Conservation (phyloP, 92 coral and sea anemone species). For the Chrysogorgia sp. region DNA sequence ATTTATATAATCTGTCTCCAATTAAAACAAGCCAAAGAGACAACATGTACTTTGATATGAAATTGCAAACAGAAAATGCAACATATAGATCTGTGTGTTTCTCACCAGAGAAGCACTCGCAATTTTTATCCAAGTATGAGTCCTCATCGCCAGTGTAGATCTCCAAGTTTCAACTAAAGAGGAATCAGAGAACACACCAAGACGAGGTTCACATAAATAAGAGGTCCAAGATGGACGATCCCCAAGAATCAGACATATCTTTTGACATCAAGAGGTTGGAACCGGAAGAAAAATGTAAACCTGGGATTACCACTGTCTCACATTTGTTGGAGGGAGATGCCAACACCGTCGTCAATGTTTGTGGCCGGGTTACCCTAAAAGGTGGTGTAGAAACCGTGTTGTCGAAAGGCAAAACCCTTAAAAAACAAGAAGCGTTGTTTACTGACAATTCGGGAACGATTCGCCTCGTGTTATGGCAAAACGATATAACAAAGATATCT, state of each 20-base stretch:
- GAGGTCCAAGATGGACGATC: slow-evolving; percentile 31
- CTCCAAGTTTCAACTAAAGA: slow-evolving; percentile 14
- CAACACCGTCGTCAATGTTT: slow-evolving; percentile 46
- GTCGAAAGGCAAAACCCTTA: too few species aligned
- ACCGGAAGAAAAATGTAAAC: slow-evolving; percentile 6
- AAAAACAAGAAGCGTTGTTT: too few species aligned
- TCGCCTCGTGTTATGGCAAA: too few species aligned
- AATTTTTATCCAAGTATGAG: slow-evolving; percentile 15
- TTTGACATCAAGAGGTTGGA: slow-evolving; percentile 8
- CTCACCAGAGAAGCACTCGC: slow-evolving; percentile 28
- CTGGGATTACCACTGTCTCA: not conserved
- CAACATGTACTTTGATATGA: slow-evolving; percentile 43
- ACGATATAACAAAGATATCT: slow-evolving; percentile 46
- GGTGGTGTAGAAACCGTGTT: too few species aligned
- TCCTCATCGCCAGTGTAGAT: slow-evolving; percentile 42
- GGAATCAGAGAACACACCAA: slow-evolving; percentile 7
- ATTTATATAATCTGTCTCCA: slow-evolving; percentile 57
- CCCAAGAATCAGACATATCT: not conserved
- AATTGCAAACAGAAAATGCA: slow-evolving; percentile 23
- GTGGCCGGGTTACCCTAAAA: slow-evolving; percentile 46
- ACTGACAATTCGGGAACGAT: too few species aligned
- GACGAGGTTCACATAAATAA: slow-evolving; percentile 39
- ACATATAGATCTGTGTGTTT: slow-evolving; percentile 16
- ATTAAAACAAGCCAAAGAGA: slow-evolving; percentile 61
- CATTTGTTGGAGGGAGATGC: slow-evolving; percentile 3